A percentile compares a stretch with the other conserved stretches of the same genome.
Conservation (phyloP, 2,797 vertebrate species). For the Luscinia megarhynchos region DNA sequence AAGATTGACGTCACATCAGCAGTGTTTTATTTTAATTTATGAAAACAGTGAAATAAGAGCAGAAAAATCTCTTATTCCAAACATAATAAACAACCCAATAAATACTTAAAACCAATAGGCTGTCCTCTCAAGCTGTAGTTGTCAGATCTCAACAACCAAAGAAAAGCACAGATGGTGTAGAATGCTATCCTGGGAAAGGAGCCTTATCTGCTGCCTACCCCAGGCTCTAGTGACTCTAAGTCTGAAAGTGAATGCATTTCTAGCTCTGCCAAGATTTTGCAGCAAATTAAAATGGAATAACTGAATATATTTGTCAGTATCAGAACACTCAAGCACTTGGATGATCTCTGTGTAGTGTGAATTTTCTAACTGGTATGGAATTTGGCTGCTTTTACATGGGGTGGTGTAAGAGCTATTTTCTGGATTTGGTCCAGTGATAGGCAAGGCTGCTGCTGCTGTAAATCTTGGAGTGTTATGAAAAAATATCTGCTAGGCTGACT, state of each 20-base stretch:
- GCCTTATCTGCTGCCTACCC: background rate
- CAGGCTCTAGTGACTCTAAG: background rate
- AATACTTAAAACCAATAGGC: background rate
- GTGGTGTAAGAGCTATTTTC: background rate
- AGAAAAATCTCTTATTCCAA: background rate
- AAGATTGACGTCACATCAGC: background rate
- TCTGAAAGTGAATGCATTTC: background rate
- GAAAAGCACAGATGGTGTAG: background rate
- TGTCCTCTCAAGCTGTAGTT: background rate
- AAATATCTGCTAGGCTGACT: background rate
- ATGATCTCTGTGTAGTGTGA: slow-evolving; percentile 19
- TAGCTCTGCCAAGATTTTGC: slow-evolving; percentile 1
- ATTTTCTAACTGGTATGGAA: slow-evolving; percentile 51
- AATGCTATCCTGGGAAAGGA: background rate
- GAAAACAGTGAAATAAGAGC: background rate
- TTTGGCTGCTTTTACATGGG: background rate
- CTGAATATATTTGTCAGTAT: slow-evolving; percentile 42
- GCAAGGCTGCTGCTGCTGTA: slow-evolving; percentile 1
- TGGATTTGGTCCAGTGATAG: slow-evolving; percentile 38
- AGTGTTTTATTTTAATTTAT: background rate
- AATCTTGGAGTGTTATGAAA: slow-evolving; percentile 31
- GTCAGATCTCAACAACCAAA: background rate
- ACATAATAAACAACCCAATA: background rate
- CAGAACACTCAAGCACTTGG: background rate
- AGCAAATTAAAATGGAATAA: slow-evolving; percentile 38